Base-by-base conservation (phyloP, 1,140 invertebrate genomes). In the Drosophila insularis region DNA sequence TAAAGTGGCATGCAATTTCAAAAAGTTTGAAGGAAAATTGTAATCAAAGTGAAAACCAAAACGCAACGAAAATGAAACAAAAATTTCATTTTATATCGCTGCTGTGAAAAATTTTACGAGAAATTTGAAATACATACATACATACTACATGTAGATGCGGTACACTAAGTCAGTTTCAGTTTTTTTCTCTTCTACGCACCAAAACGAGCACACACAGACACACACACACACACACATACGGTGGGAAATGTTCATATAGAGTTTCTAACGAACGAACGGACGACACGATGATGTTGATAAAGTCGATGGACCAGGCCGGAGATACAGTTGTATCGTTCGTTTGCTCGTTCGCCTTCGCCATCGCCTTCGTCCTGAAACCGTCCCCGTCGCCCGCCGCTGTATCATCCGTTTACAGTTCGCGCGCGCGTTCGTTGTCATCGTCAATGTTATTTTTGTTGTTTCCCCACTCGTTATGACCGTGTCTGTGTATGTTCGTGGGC, bases 361-460 rank as follows among this genome's bases (percentile, higher is more conserved):
- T 35, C 8, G 37, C 37, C 40, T 27, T 66, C 40, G 39, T 55
- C 70, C 60, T 62, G 46, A 4, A 7, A n/a, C n/a, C 40, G 40
- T 1, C n/a, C 1, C 40, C 40, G 50, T 50, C 62, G 63, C 54
- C 46, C 14, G 62, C 53, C 27, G 39, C n/a, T 6, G 6, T 43
- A 4, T 13, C n/a, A 40, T 13, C 39, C 40, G 14, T 14, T 17
- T 23, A 67, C 67, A 61, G 64, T 63, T 74, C 67, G 71, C 43
- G 43, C 43, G 63, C 31, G 31, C 19, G 55, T 32, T 71, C 69
- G 32, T 40, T 35, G 63, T 68, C 82, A 80, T 80, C 84, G 82
- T 77, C 84, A 89, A 89, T 80, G 84, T 87, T 84, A 84, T 87
- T 89, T 87, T 87, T 87, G 82, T 87, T 87, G 84, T 73, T 87